phyloP scores from a whole-genome alignment of 2,888 invertebrate species.

The Nymphalis c-album region DNA sequence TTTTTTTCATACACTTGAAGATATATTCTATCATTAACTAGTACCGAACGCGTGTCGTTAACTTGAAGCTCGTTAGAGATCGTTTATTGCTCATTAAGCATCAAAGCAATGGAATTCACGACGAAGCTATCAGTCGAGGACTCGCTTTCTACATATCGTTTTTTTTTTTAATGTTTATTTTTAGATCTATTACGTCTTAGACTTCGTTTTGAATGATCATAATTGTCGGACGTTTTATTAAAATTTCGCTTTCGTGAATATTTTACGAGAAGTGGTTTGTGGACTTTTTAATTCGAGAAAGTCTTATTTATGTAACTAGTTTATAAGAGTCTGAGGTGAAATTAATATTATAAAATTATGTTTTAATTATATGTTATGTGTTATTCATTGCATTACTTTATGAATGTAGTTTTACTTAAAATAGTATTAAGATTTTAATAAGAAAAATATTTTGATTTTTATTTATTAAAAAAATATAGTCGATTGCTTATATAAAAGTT shows the following conservation, averaged over 20 bases:
- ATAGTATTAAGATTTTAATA: too few relatives aligned
- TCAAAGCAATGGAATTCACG: constrained; percentile 27
- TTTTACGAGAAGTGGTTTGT: constrained; percentile 6
- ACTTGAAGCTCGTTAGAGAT: constrained; percentile 27
- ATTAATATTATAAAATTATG: constrained; percentile 7
- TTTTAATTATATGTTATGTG: constrained; percentile 3
- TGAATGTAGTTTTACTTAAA: too few relatives aligned
- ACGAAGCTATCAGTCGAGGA: constrained; percentile 19
- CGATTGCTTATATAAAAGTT: neutral
- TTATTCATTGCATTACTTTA: neutral
- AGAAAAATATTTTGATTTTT: too few relatives aligned
- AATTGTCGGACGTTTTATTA: constrained; percentile 20
- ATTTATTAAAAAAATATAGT: too few relatives aligned
- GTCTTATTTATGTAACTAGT: constrained; percentile 13
- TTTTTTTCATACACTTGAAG: neutral
- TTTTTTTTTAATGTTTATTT: constrained; percentile 25
- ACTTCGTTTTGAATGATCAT: constrained; percentile 14
- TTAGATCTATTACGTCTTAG: constrained; percentile 15
- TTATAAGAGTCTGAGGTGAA: constrained; percentile 7
- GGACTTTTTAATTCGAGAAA: constrained; percentile 21
- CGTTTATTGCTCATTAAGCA: constrained; percentile 38
- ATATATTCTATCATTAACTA: constrained; percentile 20
- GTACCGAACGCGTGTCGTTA: constrained; percentile 18
- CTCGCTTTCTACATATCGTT: constrained; percentile 33
- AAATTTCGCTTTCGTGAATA: constrained; percentile 14